These are phyloP conservation scores for Stenodera caucasica DNA, from an alignment of 2,888 invertebrate species.

Conservation along the genomic window DNA sequence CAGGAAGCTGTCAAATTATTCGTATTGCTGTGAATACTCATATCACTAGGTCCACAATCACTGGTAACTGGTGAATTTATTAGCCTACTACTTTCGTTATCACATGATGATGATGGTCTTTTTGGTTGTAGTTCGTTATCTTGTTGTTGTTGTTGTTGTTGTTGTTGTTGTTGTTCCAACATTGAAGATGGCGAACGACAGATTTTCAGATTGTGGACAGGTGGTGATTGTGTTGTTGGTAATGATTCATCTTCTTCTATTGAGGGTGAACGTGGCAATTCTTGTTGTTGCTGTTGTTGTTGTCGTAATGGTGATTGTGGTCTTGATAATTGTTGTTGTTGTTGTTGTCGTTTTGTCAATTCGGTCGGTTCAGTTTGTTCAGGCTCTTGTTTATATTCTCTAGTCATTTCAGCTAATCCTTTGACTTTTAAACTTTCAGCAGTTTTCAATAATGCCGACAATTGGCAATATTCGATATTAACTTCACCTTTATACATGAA, in stretches of 20 bases:
- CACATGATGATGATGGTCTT: constrained; percentile 39
- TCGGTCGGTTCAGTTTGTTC: constrained; percentile 55
- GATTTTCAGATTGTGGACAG: constrained; percentile 36
- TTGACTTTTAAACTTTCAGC: constrained; percentile 92
- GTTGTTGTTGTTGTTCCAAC: constrained; percentile 27
- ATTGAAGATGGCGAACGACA: constrained; percentile 34
- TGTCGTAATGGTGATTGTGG: constrained; percentile 31
- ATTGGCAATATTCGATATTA: constrained; percentile 91
- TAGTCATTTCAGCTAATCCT: constrained; percentile 89
- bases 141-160: constrained; percentile 7
- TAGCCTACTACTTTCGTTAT: neutral
- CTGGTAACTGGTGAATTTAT: constrained; percentile 38
- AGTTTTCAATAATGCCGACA: constrained; percentile 87
- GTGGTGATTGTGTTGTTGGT: constrained; percentile 22
- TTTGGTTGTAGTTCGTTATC: constrained; percentile 29
- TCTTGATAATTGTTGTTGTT: constrained; percentile 33
- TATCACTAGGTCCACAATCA: constrained; percentile 60
- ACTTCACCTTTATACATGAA: constrained; percentile 97
- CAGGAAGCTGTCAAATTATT: constrained; percentile 39
- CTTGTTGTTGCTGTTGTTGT: constrained; percentile 43
- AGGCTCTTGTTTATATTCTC: constrained; percentile 52
- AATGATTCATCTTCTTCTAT: constrained; percentile 26
- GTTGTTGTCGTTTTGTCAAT: constrained; percentile 45
- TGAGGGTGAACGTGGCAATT: constrained; percentile 44
- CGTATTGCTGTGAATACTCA: constrained; percentile 58